These are phyloP conservation scores for Amazona ochrocephala DNA, from an alignment of 2,797 vertebrate genomes.

Conservation along the genomic window DNA sequence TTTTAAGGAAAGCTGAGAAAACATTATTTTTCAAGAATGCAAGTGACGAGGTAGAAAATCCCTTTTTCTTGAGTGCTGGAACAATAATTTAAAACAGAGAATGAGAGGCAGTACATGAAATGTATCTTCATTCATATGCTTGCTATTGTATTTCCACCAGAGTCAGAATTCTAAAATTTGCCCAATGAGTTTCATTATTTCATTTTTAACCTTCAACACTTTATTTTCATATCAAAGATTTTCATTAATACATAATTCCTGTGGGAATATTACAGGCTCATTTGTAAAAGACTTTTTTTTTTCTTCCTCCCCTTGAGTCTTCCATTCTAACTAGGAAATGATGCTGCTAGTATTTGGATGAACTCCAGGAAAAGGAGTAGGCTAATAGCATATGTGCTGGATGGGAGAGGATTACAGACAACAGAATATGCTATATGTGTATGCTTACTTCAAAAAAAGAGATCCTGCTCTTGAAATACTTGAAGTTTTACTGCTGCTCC, in stretches of 20 bases:
- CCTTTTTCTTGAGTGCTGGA: not conserved
- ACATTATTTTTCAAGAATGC: not conserved
- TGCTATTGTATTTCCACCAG: not conserved
- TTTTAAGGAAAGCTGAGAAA: slow-evolving; percentile 47
- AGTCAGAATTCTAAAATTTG: not conserved
- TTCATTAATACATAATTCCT: not conserved
- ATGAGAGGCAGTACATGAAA: not conserved
- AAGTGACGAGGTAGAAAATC: not conserved
- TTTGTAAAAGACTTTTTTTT: not conserved
- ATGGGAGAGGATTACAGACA: not conserved
- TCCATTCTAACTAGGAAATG: not conserved
- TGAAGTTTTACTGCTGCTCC: not conserved
- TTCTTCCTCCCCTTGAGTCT: not conserved
- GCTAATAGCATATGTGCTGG: not conserved
- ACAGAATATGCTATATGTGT: not conserved
- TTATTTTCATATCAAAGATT: not conserved
- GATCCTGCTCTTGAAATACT: not conserved
- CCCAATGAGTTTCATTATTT: not conserved
- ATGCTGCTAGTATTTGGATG: not conserved
- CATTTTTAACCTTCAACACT: not conserved
- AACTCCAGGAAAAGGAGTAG: not conserved
- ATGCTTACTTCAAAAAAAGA: not conserved
- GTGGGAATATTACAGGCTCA: not conserved
- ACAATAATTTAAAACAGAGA: not conserved
- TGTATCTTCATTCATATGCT: not conserved